Base-by-base conservation (phyloP, 1,140 invertebrate species). In the Brachionus rotundiformis region DNA sequence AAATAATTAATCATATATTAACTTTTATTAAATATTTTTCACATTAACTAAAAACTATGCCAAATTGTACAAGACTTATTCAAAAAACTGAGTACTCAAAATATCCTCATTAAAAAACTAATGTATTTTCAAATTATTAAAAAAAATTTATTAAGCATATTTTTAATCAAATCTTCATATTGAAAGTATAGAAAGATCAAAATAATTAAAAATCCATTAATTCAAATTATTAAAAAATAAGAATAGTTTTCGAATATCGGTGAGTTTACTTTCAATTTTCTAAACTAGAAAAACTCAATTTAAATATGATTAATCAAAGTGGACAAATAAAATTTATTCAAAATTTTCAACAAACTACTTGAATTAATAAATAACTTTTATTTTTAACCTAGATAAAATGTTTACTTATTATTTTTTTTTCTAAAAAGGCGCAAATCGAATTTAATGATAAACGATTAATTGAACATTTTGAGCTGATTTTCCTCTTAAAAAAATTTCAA, bases 401-500 rank as follows among this genome's bases (percentile, higher is more conserved):
- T 68, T 68, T 68, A 68, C 63, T 31, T 68, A 31, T 3, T 68
- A 36, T 41, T 41, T 41, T 41, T 39, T 36, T 13, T 41, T 1
- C n/a, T 3, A 61, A 68, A 68, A 33, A 68, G 36, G 33, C 29
- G 33, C 29, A 68, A 68, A 63, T 63, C 61, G 25, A 63, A 68
- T 68, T 16, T 36, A 33, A 19, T 68, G 63, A 68, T 68, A 68
- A 68, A 68, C 33, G 4, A 68, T 68, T 68, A 36, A 68, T 36
- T 68, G 33, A 68, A 36, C 16, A 16, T 68, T 68, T 68, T 39
- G 63, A 68, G 36, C 63, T 36, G 63, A 68, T 68, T 68, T 68
- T 63, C 61, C 63, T 68, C 63, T 68, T 36, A n/a, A n/a, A 33
- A 16, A 68, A 68, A 68, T 36, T 16, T 68, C 11, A 36, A 36